phyloP scores from a whole-genome alignment of 2,113 vertebrate genomes.

The Zosterops lateralis region DNA sequence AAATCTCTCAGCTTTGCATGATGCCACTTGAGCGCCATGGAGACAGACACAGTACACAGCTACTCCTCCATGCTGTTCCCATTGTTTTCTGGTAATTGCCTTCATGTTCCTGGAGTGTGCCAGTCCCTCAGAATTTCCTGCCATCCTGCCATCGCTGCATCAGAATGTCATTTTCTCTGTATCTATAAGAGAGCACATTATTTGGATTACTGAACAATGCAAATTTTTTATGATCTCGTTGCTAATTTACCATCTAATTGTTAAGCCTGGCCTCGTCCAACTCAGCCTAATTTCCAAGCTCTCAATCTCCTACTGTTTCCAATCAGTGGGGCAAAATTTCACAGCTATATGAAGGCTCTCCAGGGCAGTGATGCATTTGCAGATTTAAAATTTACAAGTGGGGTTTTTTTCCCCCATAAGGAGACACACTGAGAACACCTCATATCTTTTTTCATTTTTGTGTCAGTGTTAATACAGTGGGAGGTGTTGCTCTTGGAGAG shows the following conservation, averaged over 20 bases:
- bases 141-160: neutral
- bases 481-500: neutral
- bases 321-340: slow-evolving; percentile 23
- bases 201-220: slow-evolving; percentile 24
- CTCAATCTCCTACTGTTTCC: neutral
- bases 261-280: neutral
- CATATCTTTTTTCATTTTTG: neutral
- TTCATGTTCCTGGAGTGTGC: slow-evolving; percentile 3
- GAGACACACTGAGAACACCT: neutral
- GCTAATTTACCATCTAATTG: neutral
- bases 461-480: neutral
- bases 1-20: neutral
- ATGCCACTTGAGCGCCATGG: neutral
- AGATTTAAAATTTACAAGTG: neutral
- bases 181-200: neutral
- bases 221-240: neutral
- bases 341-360: neutral
- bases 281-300: slow-evolving; percentile 1
- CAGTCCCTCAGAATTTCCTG: neutral
- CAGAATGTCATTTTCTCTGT: neutral
- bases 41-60: neutral
- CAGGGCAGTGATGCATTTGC: neutral
- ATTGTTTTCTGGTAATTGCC: neutral
- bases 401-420: neutral
- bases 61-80: neutral